Evolutionary conservation across 2,797 vertebrate species (phyloP).

Genomic region (Hemitrygon akajei): DNA sequence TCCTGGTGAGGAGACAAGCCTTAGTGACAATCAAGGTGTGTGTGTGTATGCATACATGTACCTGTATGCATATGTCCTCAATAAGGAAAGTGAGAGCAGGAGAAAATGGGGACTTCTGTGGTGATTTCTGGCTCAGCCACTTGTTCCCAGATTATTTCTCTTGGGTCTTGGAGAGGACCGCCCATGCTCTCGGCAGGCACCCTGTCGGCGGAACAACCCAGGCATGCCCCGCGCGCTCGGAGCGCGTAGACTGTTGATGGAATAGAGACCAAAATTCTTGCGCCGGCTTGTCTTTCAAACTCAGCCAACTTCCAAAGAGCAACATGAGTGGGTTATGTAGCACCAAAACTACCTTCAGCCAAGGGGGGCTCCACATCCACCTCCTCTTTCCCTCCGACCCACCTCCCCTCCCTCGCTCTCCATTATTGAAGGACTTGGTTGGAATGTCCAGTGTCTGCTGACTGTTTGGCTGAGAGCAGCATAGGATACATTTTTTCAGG

Average conservation of each 20-base stretch:
- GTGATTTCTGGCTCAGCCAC: conserved; percentile 31
- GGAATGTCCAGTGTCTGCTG: conserved; percentile 48
- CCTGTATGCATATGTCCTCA: not conserved
- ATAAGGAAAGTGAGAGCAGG: conserved; percentile 33
- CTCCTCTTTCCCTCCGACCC: not conserved
- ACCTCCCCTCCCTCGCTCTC: not conserved
- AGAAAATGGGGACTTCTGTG: conserved; percentile 41
- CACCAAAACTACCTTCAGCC: conserved; percentile 57
- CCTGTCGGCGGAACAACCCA: not conserved
- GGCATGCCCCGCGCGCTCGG: no score
- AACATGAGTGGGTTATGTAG: conserved; percentile 48
- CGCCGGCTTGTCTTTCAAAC: conserved; percentile 42
- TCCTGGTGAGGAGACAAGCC: conserved; percentile 47
- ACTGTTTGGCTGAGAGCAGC: conserved; percentile 53
- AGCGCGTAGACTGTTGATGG: not conserved
- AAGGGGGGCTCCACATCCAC: conserved; percentile 36
- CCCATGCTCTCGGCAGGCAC: not conserved
- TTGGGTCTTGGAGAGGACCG: not conserved
- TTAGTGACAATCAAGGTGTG: conserved; percentile 42
- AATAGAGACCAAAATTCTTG: not conserved
- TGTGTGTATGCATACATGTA: conserved; percentile 5
- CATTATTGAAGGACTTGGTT: conserved; percentile 40
- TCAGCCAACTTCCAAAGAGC: conserved; percentile 44
- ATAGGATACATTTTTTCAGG: conserved; percentile 46
- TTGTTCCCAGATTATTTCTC: not conserved